Evolutionary conservation across 2,113 vertebrate genomes (phyloP), one percentile per base, ranked within the genome.

Genomic region (Pholis gunnellus): DNA sequence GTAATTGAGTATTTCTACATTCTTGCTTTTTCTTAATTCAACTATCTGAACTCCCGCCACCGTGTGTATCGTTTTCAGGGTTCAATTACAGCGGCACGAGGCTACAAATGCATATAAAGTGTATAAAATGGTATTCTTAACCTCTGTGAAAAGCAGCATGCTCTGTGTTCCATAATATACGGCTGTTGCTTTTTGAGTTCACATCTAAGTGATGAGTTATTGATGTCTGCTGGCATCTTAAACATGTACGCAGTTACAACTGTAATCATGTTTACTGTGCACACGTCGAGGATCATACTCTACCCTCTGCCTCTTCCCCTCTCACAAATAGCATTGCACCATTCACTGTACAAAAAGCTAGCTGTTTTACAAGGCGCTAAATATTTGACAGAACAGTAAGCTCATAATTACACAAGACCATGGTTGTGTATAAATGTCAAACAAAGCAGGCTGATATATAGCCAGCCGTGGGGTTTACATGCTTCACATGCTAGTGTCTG

Each of bases 401-500:
- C 81, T 93, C 88, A 88, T 94, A 92, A 93, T 89, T 88, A 88
- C 84, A 90, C 82, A 72, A 86, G 85, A 81, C 85, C 89, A 81
- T 73, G 87, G 84, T 83, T 82, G 84, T 87, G 84, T 94, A 69
- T 94, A 94, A 95, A 95, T 92, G 94, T 95, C 94, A 94, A 93
- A 92, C 91, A 75, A 83, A 89, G 89, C 69, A 78, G 88, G 87
- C 76, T 95, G 93, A 94, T 93, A 92, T 94, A 95, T 80, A 74
- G 88, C 89, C 75, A n/a, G 78, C 88, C 72, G 81, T 91, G 79
- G 84, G 83, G 79, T 93, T 92, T 93, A 89, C 92, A 93, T 92
- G 89, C 85, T 78, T 91, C 84, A 91, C 88, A 91, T 93, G 80
- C 89, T 92, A 88, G 81, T 90, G 84, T 87, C 75, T 86, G 89